Base-by-base conservation (phyloP, 2,888 invertebrate genomes). In the Suillia variegata region DNA sequence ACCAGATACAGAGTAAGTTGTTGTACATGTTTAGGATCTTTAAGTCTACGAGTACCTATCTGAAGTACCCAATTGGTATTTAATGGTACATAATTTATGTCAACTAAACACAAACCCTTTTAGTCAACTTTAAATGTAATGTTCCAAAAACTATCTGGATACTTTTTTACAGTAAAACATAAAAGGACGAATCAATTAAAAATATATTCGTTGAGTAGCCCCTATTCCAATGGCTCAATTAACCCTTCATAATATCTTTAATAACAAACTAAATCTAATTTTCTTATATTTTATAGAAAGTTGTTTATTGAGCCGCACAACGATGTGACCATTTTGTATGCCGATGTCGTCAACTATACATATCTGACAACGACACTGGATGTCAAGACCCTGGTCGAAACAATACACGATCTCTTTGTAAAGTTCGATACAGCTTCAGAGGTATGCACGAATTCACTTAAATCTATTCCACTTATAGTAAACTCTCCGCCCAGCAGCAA, bases 291-390 rank as follows among this genome's bases (percentile, higher is more conserved):
- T n/a, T 5, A 1, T 31, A 96, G 96, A 69, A 91, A 94, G 75
- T 83, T 94, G 0, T 94, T 94, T 75, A 90, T 96, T 0, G 92
- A 94, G 80, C 89, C 90, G 34, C 94, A 96, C 76, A 87, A 91
- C 15, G 90, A 95, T 75, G 96, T 96, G 1, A 91, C 93, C 68
- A 93, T 96, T 65, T 82, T 96, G 31, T 96, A 94, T 75, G 96
- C 96, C 0, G 96, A 96, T 79, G 94, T 96, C 49, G 96, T 96
- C 0, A 95, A 96, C 82, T 96, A 94, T 75, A 96, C 96, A 0
- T 70, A 80, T 45, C 59, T 80, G 33, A 95, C 96, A 0, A 91
- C 91, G 0, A 89, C 90, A 1, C 80, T 96, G 56, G 89, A 90
- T 0, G 92, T 94, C 0, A 87, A 89, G 75, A 88, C 91, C 64